Percentiles rank a stretch among this genome's conserved stretches.
phyloP scores from a whole-genome alignment of 2,888 invertebrate genomes.

The Tachina fera region DNA sequence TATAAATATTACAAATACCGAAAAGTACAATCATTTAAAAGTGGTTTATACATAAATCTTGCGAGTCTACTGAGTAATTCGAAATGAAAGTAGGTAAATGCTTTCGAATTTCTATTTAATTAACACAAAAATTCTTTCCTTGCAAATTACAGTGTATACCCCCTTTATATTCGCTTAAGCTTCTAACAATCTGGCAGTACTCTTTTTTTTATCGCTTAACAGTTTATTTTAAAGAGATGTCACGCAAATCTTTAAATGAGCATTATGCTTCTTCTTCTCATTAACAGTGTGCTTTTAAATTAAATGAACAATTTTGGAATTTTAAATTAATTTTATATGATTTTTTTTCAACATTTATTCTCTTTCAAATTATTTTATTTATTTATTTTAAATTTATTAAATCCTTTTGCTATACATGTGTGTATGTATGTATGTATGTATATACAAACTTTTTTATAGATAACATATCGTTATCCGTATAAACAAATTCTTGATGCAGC shows the following conservation, averaged over 20 bases:
- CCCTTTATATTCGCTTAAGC: neutral
- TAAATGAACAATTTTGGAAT: constrained; percentile 12
- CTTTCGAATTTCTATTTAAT: too few species aligned
- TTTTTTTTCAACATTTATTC: neutral
- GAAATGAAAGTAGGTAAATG: too few species aligned
- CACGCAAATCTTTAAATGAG: constrained; percentile 4
- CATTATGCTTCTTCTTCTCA: neutral
- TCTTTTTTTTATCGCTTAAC: neutral
- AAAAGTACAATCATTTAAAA: too few species aligned
- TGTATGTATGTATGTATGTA: neutral
- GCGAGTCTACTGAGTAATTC: too few species aligned
- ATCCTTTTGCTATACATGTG: neutral
- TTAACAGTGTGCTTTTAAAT: neutral
- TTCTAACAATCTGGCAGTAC: neutral
- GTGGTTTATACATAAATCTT: too few species aligned
- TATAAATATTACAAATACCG: neutral
- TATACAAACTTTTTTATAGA: constrained; percentile 60
- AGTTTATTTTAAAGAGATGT: neutral
- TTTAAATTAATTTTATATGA: neutral
- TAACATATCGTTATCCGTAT: constrained; percentile 41
- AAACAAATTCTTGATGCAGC: constrained; percentile 56
- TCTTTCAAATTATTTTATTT: neutral
- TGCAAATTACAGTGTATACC: too few species aligned
- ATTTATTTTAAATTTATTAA: neutral
- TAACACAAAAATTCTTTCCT: too few species aligned